A percentile compares a stretch with the other conserved stretches of the same genome.
Evolutionary conservation across 1,140 invertebrate genomes (phyloP).

Genomic region (Drosophila orosa): DNA sequence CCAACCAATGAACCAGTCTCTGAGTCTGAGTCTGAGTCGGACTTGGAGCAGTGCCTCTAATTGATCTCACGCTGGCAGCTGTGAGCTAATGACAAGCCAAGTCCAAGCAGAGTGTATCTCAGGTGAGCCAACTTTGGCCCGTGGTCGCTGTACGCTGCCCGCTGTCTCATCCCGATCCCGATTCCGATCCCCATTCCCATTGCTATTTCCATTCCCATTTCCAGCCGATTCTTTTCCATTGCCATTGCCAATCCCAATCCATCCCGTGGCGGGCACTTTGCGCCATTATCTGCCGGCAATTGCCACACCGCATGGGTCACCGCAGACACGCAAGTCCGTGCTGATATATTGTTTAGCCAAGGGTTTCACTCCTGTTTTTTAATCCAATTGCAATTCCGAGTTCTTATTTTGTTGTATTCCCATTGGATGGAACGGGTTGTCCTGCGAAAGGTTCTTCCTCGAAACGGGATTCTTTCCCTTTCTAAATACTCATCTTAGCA

Average conservation of each 20-base stretch:
- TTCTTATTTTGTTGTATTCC: not conserved
- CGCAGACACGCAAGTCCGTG: slow-evolving; percentile 64
- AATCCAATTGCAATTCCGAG: slow-evolving; percentile 3
- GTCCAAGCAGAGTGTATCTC: slow-evolving; percentile 67
- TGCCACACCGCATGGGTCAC: slow-evolving; percentile 69
- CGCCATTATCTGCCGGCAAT: slow-evolving; percentile 75
- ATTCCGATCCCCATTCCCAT: slow-evolving; percentile 5
- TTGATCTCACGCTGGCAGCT: slow-evolving; percentile 78
- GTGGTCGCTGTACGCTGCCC: slow-evolving; percentile 10
- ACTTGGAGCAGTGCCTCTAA: slow-evolving; percentile 47
- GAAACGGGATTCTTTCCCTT: not conserved
- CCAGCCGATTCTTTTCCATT: slow-evolving; percentile 1
- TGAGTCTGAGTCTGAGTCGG: not conserved
- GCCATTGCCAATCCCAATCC: slow-evolving; percentile 16
- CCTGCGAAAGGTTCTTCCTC: not conserved
- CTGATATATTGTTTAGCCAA: slow-evolving; percentile 76
- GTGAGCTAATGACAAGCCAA: slow-evolving; percentile 75
- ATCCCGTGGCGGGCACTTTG: slow-evolving; percentile 63
- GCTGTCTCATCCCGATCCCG: slow-evolving; percentile 3
- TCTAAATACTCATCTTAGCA: not conserved
- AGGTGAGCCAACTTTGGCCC: slow-evolving; percentile 46
- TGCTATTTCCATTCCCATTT: not conserved
- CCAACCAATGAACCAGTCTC: slow-evolving; percentile 3
- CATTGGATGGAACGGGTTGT: not conserved
- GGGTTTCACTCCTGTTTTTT: slow-evolving; percentile 35